phyloP scores from a whole-genome alignment of 2,888 invertebrate species.

The Pachymerium ferrugineum region DNA sequence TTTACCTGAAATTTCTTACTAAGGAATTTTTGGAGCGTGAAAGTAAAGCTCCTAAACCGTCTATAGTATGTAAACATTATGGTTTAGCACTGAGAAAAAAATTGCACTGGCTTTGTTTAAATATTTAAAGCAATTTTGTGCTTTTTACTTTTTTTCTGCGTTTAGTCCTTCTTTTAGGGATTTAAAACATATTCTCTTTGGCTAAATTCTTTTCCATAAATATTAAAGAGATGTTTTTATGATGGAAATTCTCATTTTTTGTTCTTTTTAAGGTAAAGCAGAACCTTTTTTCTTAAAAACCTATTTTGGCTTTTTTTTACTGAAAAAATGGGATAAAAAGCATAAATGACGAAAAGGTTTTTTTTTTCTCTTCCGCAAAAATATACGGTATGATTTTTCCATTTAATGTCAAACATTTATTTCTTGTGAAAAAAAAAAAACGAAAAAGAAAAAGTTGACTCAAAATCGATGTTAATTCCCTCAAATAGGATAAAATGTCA shows the following conservation, averaged over 20 bases:
- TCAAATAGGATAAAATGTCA: constrained; percentile 23
- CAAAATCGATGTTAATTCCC: constrained; percentile 24
- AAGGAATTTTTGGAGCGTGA: no score
- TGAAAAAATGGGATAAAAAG: no score
- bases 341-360: neutral
- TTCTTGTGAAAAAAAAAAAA: neutral
- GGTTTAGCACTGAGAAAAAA: neutral
- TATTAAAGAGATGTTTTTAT: neutral
- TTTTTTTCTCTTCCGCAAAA: no score
- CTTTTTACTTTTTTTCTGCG: neutral
- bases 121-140: constrained; percentile 3
- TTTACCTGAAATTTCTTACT: no score
- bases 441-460: neutral
- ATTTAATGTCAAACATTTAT: constrained; percentile 6
- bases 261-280: neutral
- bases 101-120: neutral
- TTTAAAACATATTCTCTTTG: neutral
- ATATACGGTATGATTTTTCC: no score
- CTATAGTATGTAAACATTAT: neutral
- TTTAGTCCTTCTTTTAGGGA: neutral
- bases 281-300: neutral
- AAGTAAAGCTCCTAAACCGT: neutral
- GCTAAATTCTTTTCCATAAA: neutral
- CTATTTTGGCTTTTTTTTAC: no score
- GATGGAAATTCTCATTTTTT: neutral